phyloP scores from a whole-genome alignment of 2,888 invertebrate species.

The Gasteruption jaculator region DNA sequence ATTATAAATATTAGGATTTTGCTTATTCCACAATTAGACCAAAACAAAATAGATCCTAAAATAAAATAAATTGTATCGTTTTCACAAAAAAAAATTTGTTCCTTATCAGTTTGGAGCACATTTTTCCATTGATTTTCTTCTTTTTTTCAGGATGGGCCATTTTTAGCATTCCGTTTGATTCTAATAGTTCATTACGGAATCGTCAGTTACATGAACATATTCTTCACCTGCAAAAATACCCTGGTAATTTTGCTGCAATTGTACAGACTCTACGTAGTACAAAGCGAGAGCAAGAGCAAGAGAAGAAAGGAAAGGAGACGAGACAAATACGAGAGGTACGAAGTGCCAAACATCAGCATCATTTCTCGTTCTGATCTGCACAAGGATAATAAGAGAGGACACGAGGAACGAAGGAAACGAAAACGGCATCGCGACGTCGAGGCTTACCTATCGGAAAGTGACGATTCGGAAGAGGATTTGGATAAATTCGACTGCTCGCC shows the following conservation, averaged over 20 bases:
- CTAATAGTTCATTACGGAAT: constrained; percentile 85
- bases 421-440: constrained; percentile 30
- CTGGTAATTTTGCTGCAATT: constrained; percentile 83
- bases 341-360: constrained; percentile 39
- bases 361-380: constrained; percentile 37
- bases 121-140: background rate
- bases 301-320: constrained; percentile 46
- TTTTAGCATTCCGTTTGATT: constrained; percentile 78
- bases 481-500: constrained; percentile 37
- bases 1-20: too few relatives aligned
- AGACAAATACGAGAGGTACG: constrained; percentile 32
- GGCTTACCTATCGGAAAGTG: constrained; percentile 31
- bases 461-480: constrained; percentile 36
- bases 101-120: too few relatives aligned
- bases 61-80: too few relatives aligned
- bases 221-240: constrained; percentile 90
- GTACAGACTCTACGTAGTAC: constrained; percentile 77
- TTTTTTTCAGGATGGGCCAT: constrained; percentile 72
- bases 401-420: constrained; percentile 27
- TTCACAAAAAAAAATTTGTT: too few relatives aligned
- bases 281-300: constrained; percentile 60
- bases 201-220: constrained; percentile 92
- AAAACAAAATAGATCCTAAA: too few relatives aligned
- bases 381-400: constrained; percentile 22
- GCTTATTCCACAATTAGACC: too few relatives aligned